phyloP scores from a whole-genome alignment of 2,113 vertebrate genomes.

The Centropristis striata region DNA sequence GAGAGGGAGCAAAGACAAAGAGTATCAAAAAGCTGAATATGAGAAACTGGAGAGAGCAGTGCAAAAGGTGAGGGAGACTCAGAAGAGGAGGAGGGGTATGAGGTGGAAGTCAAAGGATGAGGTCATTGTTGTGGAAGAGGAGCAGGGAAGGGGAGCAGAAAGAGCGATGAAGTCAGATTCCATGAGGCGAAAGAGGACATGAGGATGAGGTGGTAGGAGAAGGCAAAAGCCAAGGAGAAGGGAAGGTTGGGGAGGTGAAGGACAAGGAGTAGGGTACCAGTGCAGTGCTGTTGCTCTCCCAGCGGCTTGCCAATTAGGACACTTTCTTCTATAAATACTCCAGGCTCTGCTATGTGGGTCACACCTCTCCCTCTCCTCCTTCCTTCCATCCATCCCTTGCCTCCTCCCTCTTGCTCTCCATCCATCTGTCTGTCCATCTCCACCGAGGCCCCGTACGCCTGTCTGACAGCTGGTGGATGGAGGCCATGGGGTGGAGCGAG shows the following conservation, averaged over 20 bases:
- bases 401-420: constrained; percentile 58
- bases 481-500: constrained; percentile 31
- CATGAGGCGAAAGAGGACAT: constrained; percentile 10
- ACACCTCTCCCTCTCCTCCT: constrained; percentile 76
- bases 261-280: constrained; percentile 74
- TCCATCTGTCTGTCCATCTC: constrained; percentile 71
- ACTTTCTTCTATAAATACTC: constrained; percentile 87
- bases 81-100: neutral
- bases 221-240: constrained; percentile 64
- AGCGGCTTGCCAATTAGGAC: constrained; percentile 85
- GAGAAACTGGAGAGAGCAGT: constrained; percentile 19
- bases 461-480: constrained; percentile 62
- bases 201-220: constrained; percentile 17
- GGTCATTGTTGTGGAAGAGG: constrained; percentile 13
- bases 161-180: neutral
- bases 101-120: neutral
- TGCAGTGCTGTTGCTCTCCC: constrained; percentile 74
- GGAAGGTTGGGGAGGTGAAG: constrained; percentile 61
- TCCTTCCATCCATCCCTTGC: constrained; percentile 50
- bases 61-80: constrained; percentile 57
- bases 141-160: neutral
- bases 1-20: neutral
- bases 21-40: neutral
- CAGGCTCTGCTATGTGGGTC: constrained; percentile 84
- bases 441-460: constrained; percentile 45